Conservation (phyloP, 1,140 invertebrate genomes). For the Scaptomyza montana region DNA sequence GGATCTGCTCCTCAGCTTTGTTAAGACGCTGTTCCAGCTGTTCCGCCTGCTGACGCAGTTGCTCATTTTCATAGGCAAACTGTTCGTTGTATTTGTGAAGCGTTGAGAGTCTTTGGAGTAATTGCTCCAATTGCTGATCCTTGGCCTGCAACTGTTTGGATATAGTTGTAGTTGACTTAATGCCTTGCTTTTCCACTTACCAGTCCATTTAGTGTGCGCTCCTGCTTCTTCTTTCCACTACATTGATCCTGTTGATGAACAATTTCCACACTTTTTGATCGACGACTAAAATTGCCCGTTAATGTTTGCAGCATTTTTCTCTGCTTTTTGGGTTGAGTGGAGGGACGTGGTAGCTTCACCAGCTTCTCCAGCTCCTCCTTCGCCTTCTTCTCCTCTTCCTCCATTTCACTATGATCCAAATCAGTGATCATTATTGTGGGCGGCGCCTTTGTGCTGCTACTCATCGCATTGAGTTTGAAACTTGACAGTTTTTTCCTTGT, state of each 20-base stretch:
- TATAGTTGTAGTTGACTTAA: background rate
- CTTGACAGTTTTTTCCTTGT: constrained; percentile 43
- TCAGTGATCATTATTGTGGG: constrained; percentile 73
- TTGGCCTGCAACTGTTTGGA: constrained; percentile 71
- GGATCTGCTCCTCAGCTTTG: constrained; percentile 50
- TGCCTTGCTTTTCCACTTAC: constrained; percentile 35
- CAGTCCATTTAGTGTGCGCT: constrained; percentile 64
- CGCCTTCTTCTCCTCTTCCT: constrained; percentile 5
- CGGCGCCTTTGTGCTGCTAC: constrained; percentile 18
- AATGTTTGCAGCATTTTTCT: constrained; percentile 72
- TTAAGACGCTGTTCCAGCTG: constrained; percentile 57
- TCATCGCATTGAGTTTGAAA: constrained; percentile 28
- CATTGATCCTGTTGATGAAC: constrained; percentile 35
- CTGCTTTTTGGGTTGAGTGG: constrained; percentile 46
- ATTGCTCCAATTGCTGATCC: constrained; percentile 80
- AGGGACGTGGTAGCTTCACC: constrained; percentile 1
- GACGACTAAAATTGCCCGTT: constrained; percentile 71
- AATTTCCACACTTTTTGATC: constrained; percentile 70
- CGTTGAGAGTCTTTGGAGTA: constrained; percentile 69
- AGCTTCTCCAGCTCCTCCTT: constrained; percentile 2
- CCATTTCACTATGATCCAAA: constrained; percentile 62
- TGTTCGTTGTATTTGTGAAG: constrained; percentile 79
- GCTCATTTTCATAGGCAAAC: constrained; percentile 76
- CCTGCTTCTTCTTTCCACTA: constrained; percentile 41
- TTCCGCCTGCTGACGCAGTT: constrained; percentile 52